A percentile compares a stretch with the other conserved stretches of the same genome.
Conservation (phyloP, 2,113 vertebrate genomes). For the Toxostoma redivivum region DNA sequence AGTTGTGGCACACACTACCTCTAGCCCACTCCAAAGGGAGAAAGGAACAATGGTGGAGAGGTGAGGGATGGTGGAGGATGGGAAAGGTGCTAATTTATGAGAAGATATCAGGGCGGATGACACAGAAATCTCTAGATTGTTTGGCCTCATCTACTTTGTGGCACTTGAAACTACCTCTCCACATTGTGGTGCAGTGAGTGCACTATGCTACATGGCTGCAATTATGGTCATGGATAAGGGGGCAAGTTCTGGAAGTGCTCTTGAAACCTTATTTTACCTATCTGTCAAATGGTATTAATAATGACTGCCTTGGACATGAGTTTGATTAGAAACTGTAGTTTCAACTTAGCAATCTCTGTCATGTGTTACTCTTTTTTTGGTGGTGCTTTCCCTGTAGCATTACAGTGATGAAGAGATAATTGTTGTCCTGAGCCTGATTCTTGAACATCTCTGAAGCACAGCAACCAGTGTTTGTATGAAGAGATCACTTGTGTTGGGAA, state of each 20-base stretch:
- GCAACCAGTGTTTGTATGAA: background rate
- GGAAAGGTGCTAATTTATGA: background rate
- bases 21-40: background rate
- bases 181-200: background rate
- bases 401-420: background rate
- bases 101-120: background rate
- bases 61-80: background rate
- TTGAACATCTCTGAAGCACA: background rate
- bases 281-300: background rate
- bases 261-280: background rate
- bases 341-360: background rate
- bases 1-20: background rate
- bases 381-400: background rate
- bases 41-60: background rate
- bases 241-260: background rate
- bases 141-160: background rate
- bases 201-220: background rate
- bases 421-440: background rate
- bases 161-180: background rate
- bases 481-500: background rate
- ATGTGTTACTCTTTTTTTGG: background rate
- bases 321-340: background rate
- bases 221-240: background rate
- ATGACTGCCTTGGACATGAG: background rate
- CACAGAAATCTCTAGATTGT: background rate